Conservation (phyloP, 2,888 invertebrate genomes). For the Noctua janthe region DNA sequence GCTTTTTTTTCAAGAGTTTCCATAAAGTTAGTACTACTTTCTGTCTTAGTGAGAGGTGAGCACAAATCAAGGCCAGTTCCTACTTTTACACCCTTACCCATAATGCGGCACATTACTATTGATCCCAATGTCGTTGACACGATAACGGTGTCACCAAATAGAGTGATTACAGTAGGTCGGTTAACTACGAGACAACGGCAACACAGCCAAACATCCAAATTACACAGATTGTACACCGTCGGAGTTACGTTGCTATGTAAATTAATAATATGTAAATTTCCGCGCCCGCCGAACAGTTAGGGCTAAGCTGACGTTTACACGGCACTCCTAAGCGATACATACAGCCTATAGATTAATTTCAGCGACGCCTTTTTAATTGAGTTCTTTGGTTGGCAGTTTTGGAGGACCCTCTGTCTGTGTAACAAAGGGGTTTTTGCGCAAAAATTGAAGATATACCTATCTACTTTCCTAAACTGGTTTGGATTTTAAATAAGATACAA, state of each 20-base stretch:
- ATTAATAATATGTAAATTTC: constrained; percentile 90
- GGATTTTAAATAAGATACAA: neutral
- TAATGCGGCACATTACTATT: constrained; percentile 56
- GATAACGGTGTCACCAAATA: constrained; percentile 65
- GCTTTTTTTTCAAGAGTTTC: neutral
- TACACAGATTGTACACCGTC: constrained; percentile 85
- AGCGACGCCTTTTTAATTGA: constrained; percentile 71
- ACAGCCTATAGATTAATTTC: constrained; percentile 75
- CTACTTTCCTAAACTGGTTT: neutral
- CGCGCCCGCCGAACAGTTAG: constrained; percentile 74
- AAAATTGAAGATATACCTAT: neutral
- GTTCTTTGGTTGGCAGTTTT: constrained; percentile 62
- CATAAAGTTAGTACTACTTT: neutral
- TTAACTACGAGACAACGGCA: constrained; percentile 73
- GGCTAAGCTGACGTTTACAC: constrained; percentile 77
- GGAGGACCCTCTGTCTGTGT: constrained; percentile 19
- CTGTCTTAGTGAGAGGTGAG: neutral
- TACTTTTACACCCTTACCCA: constrained; percentile 33
- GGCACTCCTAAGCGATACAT: constrained; percentile 71
- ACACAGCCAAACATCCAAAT: constrained; percentile 85
- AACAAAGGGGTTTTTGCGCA: neutral
- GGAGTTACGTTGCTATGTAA: constrained; percentile 83
- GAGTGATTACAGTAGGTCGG: constrained; percentile 63
- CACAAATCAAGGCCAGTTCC: constrained; percentile 24
- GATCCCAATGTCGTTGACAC: constrained; percentile 47